Evolutionary conservation across 1,140 invertebrate species (phyloP), one percentile per base, ranked within the genome.

Genomic region (Hestina assimilis): DNA sequence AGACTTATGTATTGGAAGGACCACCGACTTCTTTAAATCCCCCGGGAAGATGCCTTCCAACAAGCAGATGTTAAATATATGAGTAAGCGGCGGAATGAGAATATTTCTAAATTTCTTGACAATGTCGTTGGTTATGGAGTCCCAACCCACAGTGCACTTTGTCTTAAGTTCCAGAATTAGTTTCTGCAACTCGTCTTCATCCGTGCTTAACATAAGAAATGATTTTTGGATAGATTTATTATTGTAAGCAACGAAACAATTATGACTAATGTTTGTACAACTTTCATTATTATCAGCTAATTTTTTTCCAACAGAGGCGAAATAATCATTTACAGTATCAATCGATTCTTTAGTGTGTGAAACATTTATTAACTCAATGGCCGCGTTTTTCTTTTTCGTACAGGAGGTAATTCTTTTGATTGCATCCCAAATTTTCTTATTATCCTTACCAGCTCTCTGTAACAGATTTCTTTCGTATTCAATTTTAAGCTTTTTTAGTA

Each of bases 401-500:
- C 8, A 15, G 28, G 33, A 45, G n/a, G 40, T 31, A 14, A 54
- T 24, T 12, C 23, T 54, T 54, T 54, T 54, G 14, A 54, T 43
- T 0, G 24, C 19, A 8, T 31, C 15, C 41, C 19, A 43, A 14
- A 42, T 28, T 41, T 47, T 26, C 47, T 47, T 56, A 9, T 19
- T 42, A 28, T 26, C n/a, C 15, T 28, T 26, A 1, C 20, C 20
- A 6, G 42, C 42, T 8, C 15, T 24, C 12, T 19, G 9, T 23
- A 53, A 26, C 29, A 28, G 3, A 21, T 47, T 9, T 4, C 20
- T 1, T n/a, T 56, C 53, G 20, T 56, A 47, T n/a, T 21, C 31
- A 9, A 7, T 46, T 47, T 56, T 56, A 19, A 52, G n/a, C n/a
- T 47, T 47, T 56, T 47, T 40, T 41, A 56, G 21, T 3, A 56